phyloP scores from a whole-genome alignment of 2,797 vertebrate genomes.

The Synaphobranchus kaupii region DNA sequence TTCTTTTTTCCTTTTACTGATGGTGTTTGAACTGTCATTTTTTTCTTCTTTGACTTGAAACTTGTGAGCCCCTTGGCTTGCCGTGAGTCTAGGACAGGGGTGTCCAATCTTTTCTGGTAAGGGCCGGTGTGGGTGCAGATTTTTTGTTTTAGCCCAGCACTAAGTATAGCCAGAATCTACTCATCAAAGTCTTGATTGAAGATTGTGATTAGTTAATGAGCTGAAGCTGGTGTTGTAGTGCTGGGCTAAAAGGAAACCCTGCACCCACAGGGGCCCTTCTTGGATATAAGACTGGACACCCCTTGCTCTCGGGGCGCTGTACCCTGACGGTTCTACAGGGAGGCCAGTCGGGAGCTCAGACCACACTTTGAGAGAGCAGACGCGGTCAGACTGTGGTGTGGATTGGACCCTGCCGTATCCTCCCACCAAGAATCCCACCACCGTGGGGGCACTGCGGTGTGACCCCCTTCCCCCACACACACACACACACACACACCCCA shows the following conservation, averaged over 20 bases:
- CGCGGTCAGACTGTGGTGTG: too few species aligned
- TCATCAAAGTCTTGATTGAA: neutral
- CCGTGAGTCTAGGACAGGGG: too few species aligned
- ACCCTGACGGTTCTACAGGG: neutral
- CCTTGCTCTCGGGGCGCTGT: neutral
- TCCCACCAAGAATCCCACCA: conserved; percentile 16
- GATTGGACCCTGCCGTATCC: neutral
- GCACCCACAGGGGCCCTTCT: neutral
- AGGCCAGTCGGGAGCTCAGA: neutral
- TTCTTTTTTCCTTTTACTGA: neutral
- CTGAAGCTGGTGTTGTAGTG: neutral
- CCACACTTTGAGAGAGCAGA: neutral
- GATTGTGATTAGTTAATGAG: neutral
- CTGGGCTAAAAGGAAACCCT: neutral
- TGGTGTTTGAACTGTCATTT: neutral
- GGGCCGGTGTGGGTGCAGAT: too few species aligned
- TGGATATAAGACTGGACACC: neutral
- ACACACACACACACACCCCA: neutral
- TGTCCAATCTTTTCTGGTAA: too few species aligned
- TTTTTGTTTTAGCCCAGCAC: too few species aligned
- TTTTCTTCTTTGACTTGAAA: too few species aligned
- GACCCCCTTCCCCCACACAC: neutral
- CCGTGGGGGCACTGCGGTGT: neutral
- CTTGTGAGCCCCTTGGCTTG: too few species aligned
- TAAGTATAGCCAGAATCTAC: too few species aligned